Percentiles rank a stretch among this genome's conserved stretches.
phyloP scores from a whole-genome alignment of 2,113 vertebrate species.

The Sisor rabdophorus region DNA sequence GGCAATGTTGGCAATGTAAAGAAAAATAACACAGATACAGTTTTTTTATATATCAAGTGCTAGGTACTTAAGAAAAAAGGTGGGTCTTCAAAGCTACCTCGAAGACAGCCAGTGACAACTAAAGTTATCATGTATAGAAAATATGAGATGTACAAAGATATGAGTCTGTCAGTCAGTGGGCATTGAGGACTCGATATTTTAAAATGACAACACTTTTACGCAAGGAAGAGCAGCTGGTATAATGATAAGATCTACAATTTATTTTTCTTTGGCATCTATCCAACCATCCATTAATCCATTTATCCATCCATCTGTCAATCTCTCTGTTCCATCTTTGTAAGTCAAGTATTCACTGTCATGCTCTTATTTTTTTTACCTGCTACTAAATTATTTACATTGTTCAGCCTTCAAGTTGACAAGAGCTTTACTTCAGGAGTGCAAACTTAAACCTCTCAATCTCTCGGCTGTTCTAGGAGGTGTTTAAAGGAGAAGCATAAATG shows the following conservation, averaged over 20 bases:
- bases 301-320: not conserved
- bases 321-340: not conserved
- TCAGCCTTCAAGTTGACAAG: slow-evolving; percentile 20
- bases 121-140: too few species aligned
- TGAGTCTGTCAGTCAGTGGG: too few species aligned
- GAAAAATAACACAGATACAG: too few species aligned
- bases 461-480: not conserved
- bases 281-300: not conserved
- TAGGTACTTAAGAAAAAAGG: too few species aligned
- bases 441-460: not conserved
- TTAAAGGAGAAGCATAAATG: too few species aligned
- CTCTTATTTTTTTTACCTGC: slow-evolving; percentile 2
- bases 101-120: too few species aligned
- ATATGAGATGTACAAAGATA: too few species aligned
- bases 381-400: slow-evolving; percentile 17
- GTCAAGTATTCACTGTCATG: not conserved
- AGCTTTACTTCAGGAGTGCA: not conserved
- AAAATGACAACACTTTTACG: not conserved
- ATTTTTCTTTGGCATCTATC: not conserved
- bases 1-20: too few species aligned
- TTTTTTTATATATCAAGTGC: too few species aligned
- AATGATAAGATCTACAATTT: not conserved
- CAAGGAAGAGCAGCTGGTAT: not conserved
- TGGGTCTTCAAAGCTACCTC: too few species aligned
- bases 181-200: not conserved